Percentiles rank a stretch among this genome's conserved stretches.
Evolutionary conservation across 2,797 vertebrate species (phyloP).

Genomic region (Oceanodroma leucorhoa): DNA sequence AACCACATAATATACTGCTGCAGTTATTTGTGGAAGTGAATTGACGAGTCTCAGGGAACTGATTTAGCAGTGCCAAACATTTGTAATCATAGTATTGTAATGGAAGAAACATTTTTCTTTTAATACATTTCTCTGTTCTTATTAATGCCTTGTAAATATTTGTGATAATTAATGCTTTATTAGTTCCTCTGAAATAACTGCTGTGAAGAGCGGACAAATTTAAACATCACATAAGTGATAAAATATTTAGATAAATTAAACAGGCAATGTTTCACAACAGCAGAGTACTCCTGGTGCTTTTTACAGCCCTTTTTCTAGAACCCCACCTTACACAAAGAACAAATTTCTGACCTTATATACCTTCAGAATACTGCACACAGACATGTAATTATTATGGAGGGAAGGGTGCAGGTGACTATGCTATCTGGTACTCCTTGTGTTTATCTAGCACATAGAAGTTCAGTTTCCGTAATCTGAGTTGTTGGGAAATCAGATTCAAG

Average conservation of each 20-base stretch:
- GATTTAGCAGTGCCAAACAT: not conserved
- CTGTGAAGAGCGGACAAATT: not conserved
- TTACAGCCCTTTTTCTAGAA: not conserved
- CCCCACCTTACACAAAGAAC: not conserved
- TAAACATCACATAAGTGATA: not conserved
- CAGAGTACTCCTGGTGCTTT: not conserved
- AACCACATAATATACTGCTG: not conserved
- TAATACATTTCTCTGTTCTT: not conserved
- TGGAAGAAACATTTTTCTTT: not conserved
- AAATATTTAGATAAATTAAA: constrained; percentile 26
- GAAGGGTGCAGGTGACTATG: not conserved
- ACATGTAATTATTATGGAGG: not conserved
- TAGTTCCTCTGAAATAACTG: not conserved
- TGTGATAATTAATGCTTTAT: not conserved
- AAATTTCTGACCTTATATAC: not conserved
- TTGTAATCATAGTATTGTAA: not conserved
- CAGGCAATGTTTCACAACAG: not conserved
- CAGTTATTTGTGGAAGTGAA: not conserved
- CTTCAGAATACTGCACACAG: not conserved
- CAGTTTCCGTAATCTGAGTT: not conserved
- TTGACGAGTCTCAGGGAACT: not conserved
- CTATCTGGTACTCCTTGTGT: not conserved
- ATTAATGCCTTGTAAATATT: not conserved
- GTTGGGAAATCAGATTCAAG: not conserved
- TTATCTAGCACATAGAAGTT: not conserved